Percentiles rank a stretch among this genome's conserved stretches.
Conservation (phyloP, 2,797 vertebrate genomes). For the Gephyroberyx darwinii region DNA sequence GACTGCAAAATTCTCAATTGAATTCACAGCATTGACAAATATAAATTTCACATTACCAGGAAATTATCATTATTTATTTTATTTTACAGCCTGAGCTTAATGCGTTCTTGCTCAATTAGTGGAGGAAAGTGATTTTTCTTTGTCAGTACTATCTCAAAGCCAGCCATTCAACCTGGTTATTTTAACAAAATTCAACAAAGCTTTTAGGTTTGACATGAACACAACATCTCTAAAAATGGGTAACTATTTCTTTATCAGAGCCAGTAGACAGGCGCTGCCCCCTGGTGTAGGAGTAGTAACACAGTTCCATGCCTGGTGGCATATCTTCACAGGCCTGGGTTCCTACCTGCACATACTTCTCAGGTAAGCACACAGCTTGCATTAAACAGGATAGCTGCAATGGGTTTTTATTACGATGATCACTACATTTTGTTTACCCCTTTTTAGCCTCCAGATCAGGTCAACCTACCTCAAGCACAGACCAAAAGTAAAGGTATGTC, state of each 20-base stretch:
- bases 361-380: constrained; percentile 80
- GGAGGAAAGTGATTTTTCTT: background rate
- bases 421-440: background rate
- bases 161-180: no score
- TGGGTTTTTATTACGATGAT: background rate
- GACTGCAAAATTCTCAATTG: background rate
- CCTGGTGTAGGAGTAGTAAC: constrained; percentile 88
- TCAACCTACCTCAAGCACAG: constrained; percentile 95
- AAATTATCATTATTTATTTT: no score
- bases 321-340: constrained; percentile 95
- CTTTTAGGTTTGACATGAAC: background rate
- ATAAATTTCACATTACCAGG: background rate
- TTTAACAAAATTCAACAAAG: no score
- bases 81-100: no score
- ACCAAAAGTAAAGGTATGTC: constrained; percentile 92
- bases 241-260: constrained; percentile 72
- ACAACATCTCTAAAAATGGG: background rate
- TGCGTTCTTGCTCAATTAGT: background rate
- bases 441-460: constrained; percentile 92
- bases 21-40: background rate
- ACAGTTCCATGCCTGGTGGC: constrained; percentile 99
- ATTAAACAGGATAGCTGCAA: background rate
- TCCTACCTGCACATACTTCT: constrained; percentile 97
- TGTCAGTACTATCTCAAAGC: no score
- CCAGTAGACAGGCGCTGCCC: constrained; percentile 85